Conservation (phyloP, 2,113 vertebrate genomes). For the Aldabrachelys gigantea region DNA sequence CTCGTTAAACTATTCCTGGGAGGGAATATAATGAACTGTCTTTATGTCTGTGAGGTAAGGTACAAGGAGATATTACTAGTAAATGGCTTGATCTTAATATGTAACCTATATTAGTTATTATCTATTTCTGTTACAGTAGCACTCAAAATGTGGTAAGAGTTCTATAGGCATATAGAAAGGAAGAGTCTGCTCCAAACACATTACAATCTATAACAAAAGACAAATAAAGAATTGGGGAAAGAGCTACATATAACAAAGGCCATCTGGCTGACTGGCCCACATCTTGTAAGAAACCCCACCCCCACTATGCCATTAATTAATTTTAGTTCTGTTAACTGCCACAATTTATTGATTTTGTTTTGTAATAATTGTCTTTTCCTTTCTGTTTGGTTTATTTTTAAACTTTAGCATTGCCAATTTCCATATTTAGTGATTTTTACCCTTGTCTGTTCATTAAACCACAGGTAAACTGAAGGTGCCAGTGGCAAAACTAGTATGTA, state of each 20-base stretch:
- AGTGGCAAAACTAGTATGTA: not conserved
- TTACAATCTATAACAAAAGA: not conserved
- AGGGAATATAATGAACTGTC: not conserved
- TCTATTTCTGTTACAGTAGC: constrained; percentile 4
- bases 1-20: not conserved
- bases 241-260: not conserved
- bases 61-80: not conserved
- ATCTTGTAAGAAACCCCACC: not conserved
- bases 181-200: not conserved
- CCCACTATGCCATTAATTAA: not conserved
- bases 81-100: not conserved
- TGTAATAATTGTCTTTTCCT: not conserved
- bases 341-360: not conserved
- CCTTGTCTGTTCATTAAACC: not conserved
- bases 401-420: not conserved
- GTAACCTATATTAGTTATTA: not conserved
- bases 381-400: not conserved
- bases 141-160: not conserved
- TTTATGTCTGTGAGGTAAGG: not conserved
- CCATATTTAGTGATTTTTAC: not conserved
- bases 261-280: not conserved
- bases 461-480: not conserved
- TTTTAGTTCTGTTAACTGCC: not conserved
- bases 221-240: not conserved
- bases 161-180: not conserved